Evolutionary conservation across 2,888 invertebrate genomes (phyloP).

Genomic region (Pterostichus madidus): DNA sequence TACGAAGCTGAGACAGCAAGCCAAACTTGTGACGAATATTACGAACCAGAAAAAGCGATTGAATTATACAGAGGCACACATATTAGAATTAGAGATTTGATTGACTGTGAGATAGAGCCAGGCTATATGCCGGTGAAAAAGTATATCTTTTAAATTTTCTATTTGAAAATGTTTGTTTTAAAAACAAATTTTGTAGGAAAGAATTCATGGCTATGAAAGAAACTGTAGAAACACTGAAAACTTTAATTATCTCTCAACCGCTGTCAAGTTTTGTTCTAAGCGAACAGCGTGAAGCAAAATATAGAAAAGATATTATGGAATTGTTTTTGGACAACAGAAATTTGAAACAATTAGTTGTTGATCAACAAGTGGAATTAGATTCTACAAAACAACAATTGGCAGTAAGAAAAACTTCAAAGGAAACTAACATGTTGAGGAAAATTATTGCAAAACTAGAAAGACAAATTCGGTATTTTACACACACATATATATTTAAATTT

Average conservation of each 20-base stretch:
- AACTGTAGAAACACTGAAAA: slow-evolving; percentile 72
- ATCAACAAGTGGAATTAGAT: slow-evolving; percentile 62
- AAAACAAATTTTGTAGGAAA: slow-evolving; percentile 27
- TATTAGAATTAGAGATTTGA: too few species aligned
- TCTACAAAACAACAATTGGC: slow-evolving; percentile 59
- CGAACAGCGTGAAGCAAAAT: slow-evolving; percentile 70
- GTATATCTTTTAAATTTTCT: background rate
- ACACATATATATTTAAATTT: slow-evolving; percentile 29
- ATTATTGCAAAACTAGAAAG: slow-evolving; percentile 73
- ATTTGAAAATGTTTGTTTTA: background rate
- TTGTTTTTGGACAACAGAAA: slow-evolving; percentile 71
- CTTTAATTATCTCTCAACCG: slow-evolving; percentile 70
- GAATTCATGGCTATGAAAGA: slow-evolving; percentile 66
- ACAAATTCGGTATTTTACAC: slow-evolving; percentile 69
- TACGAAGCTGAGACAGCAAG: too few species aligned
- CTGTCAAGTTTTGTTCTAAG: slow-evolving; percentile 71
- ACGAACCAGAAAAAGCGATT: too few species aligned
- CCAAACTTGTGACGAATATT: too few species aligned
- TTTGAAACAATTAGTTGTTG: slow-evolving; percentile 67
- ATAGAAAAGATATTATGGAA: slow-evolving; percentile 69
- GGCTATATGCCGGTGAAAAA: slow-evolving; percentile 41
- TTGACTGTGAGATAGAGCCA: background rate
- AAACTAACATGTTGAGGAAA: slow-evolving; percentile 71
- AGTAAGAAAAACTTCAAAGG: slow-evolving; percentile 68
- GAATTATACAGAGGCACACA: too few species aligned